Percentiles rank a stretch among this genome's conserved stretches.
phyloP scores from a whole-genome alignment of 1,140 invertebrate genomes.

The Callitettix versicolor region DNA sequence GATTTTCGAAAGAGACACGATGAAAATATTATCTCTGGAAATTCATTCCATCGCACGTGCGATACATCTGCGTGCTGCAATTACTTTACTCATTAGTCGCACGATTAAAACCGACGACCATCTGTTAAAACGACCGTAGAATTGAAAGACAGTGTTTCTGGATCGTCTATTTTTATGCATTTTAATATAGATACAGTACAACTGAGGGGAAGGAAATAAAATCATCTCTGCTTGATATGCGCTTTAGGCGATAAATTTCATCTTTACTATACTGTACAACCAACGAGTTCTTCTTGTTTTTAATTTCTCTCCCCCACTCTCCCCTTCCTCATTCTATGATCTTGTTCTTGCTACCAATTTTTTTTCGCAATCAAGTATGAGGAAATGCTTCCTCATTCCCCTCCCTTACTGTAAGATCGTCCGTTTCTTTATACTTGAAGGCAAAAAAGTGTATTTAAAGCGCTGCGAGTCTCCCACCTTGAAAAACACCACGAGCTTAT shows the following conservation, averaged over 20 bases:
- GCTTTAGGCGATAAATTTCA: slow-evolving; percentile 17
- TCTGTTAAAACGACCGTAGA: neutral
- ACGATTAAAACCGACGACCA: too few relatives aligned
- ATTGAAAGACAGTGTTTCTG: slow-evolving; percentile 7
- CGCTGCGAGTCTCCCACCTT: neutral
- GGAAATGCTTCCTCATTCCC: slow-evolving; percentile 12
- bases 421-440: slow-evolving; percentile 4
- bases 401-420: slow-evolving; percentile 2
- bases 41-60: too few relatives aligned
- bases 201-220: slow-evolving; percentile 3
- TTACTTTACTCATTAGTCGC: too few relatives aligned
- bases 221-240: slow-evolving; percentile 15
- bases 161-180: slow-evolving; percentile 7
- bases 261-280: slow-evolving; percentile 12
- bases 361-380: slow-evolving; percentile 16
- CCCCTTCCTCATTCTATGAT: slow-evolving; percentile 1
- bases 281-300: slow-evolving; percentile 18
- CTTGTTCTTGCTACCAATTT: slow-evolving; percentile 13
- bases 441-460: slow-evolving; percentile 11
- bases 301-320: slow-evolving; percentile 11
- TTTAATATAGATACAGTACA: neutral
- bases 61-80: too few relatives aligned
- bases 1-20: too few relatives aligned
- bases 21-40: too few relatives aligned
- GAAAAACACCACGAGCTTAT: slow-evolving; percentile 5